A percentile compares a stretch with the other conserved stretches of the same genome.
These are phyloP conservation scores for Piezodorus guildinii DNA, from an alignment of 1,140 invertebrate species.

Conservation along the genomic window DNA sequence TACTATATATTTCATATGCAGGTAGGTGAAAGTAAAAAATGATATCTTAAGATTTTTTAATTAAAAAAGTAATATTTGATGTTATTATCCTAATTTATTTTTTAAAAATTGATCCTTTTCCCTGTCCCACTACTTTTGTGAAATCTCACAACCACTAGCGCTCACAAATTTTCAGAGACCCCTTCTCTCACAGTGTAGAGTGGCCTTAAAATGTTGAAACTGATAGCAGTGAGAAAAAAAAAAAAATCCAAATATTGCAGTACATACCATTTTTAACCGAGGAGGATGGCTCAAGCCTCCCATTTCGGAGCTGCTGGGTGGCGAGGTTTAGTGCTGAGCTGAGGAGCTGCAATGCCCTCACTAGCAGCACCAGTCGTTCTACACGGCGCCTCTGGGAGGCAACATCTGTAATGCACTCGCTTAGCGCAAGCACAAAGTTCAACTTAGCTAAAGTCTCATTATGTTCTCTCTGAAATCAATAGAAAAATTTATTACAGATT, in stretches of 20 bases:
- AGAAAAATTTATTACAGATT: slow-evolving; percentile 5
- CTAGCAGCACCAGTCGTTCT: slow-evolving; percentile 84
- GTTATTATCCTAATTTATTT: too few species aligned
- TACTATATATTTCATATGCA: too few species aligned
- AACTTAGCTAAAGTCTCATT: slow-evolving; percentile 88
- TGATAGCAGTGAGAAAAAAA: too few species aligned
- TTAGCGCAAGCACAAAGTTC: slow-evolving; percentile 78
- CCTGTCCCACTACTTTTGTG: too few species aligned
- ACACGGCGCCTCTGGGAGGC: slow-evolving; percentile 55
- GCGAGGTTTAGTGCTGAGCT: slow-evolving; percentile 85
- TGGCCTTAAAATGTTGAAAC: too few species aligned
- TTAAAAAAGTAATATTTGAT: too few species aligned
- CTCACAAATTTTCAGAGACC: too few species aligned
- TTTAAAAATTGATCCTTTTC: too few species aligned
- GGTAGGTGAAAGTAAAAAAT: too few species aligned
- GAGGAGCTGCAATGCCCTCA: slow-evolving; percentile 80
- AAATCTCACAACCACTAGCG: too few species aligned
- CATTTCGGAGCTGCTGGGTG: slow-evolving; percentile 69
- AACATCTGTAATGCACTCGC: slow-evolving; percentile 80
- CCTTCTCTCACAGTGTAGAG: too few species aligned
- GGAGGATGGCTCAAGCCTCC: slow-evolving; percentile 75
- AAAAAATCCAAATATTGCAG: background rate
- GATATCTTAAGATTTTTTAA: too few species aligned
- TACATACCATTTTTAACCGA: slow-evolving; percentile 72
- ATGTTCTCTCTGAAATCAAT: slow-evolving; percentile 58